These are phyloP conservation scores for Sebastes hopkinsi DNA, from an alignment of 2,797 vertebrate genomes.

Conservation along the genomic window DNA sequence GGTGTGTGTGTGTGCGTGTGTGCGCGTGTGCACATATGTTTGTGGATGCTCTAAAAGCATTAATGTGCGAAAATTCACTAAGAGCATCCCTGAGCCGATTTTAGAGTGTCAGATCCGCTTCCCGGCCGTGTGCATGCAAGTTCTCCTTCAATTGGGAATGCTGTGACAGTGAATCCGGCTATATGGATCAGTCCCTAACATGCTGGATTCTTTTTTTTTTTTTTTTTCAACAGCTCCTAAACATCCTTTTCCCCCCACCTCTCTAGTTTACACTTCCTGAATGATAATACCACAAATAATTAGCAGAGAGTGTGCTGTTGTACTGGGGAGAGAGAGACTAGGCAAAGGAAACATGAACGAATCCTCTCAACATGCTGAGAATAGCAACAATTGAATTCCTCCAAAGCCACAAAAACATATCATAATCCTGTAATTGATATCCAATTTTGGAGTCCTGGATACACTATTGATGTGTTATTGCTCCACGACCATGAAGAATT, in stretches of 20 bases:
- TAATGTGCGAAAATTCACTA: slow-evolving; percentile 71
- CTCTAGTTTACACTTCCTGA: slow-evolving; percentile 19
- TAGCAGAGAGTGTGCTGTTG: slow-evolving; percentile 21
- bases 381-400: slow-evolving; percentile 36
- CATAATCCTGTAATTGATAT: slow-evolving; percentile 49
- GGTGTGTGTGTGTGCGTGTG: slow-evolving; percentile 30
- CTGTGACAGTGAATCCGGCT: slow-evolving; percentile 50
- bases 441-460: slow-evolving; percentile 18
- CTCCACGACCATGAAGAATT: slow-evolving; percentile 4
- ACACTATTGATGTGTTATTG: slow-evolving; percentile 12
- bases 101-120: slow-evolving; percentile 73
- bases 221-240: neutral
- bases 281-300: slow-evolving; percentile 55
- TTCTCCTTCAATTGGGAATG: slow-evolving; percentile 60
- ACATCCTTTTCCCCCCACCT: neutral
- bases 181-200: slow-evolving; percentile 54
- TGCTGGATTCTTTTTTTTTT: neutral
- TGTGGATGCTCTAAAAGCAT: slow-evolving; percentile 68
- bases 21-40: slow-evolving; percentile 32
- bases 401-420: slow-evolving; percentile 22
- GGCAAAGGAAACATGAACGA: neutral
- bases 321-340: neutral
- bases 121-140: slow-evolving; percentile 70
- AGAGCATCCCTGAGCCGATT: slow-evolving; percentile 74
- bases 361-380: slow-evolving; percentile 43